Conservation (phyloP, 2,113 vertebrate species). For the Synchiropus splendidus region DNA sequence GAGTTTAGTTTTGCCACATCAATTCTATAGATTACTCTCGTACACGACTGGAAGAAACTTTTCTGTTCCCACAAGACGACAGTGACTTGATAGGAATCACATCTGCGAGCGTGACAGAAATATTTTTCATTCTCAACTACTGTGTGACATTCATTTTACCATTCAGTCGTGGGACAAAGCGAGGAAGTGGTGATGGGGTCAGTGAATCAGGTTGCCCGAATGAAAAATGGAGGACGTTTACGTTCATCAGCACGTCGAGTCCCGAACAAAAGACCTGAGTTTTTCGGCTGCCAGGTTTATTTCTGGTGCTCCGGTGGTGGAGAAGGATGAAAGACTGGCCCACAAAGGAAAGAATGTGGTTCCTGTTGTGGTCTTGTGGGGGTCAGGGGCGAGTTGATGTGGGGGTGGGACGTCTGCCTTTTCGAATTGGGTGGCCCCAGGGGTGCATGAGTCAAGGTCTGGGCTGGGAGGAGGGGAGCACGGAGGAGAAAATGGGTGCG, state of each 20-base stretch:
- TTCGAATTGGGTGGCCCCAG: constrained; percentile 47
- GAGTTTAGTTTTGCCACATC: too few species aligned
- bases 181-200: too few species aligned
- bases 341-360: constrained; percentile 63
- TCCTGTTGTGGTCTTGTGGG: constrained; percentile 59
- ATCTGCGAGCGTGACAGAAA: too few species aligned
- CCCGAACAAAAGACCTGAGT: constrained; percentile 36
- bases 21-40: too few species aligned
- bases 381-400: constrained; percentile 43
- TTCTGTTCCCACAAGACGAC: too few species aligned
- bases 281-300: constrained; percentile 44
- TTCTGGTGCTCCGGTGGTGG: constrained; percentile 29
- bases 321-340: constrained; percentile 48
- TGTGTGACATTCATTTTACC: too few species aligned
- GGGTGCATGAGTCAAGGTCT: constrained; percentile 47
- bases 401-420: constrained; percentile 51
- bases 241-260: constrained; percentile 9
- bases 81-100: too few species aligned
- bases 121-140: too few species aligned
- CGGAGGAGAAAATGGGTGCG: constrained; percentile 11
- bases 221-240: constrained; percentile 16
- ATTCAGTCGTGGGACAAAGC: too few species aligned
- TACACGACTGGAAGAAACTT: too few species aligned
- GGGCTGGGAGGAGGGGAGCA: constrained; percentile 22
- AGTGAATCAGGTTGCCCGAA: too few species aligned